These are phyloP conservation scores for Camarhynchus parvulus DNA, from an alignment of 2,113 vertebrate genomes.

Conservation along the genomic window DNA sequence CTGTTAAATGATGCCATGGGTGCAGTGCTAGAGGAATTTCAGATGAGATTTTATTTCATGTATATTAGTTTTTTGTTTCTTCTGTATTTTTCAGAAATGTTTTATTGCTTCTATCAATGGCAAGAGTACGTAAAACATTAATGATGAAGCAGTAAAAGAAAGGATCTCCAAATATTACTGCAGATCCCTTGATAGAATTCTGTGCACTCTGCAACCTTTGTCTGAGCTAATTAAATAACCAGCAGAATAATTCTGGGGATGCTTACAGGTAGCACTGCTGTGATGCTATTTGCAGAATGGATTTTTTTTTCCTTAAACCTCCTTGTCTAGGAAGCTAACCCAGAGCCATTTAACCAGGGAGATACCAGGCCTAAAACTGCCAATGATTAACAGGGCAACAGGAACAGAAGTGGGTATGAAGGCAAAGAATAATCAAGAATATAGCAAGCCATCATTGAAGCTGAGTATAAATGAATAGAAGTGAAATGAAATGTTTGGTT, in stretches of 20 bases:
- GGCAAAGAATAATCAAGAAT: background rate
- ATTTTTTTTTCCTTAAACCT: background rate
- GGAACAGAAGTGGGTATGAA: background rate
- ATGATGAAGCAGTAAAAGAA: conserved; percentile 62
- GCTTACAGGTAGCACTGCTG: background rate
- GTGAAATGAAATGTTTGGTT: background rate
- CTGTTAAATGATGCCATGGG: conserved; percentile 20
- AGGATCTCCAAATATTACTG: conserved; percentile 63
- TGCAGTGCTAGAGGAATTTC: conserved; percentile 53
- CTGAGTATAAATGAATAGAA: background rate
- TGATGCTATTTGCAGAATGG: conserved; percentile 21
- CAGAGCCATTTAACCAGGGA: background rate
- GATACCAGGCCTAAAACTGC: background rate
- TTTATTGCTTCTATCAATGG: conserved; percentile 53
- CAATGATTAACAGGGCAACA: background rate
- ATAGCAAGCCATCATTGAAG: background rate
- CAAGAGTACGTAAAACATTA: conserved; percentile 57
- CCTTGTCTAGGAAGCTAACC: background rate
- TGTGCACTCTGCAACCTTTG: conserved; percentile 59
- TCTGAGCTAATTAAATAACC: conserved; percentile 66
- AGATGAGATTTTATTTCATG: conserved; percentile 58
- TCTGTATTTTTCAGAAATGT: conserved; percentile 36
- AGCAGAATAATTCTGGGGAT: conserved; percentile 35
- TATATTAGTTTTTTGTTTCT: conserved; percentile 43
- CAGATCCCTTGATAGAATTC: conserved; percentile 60